phyloP scores from a whole-genome alignment of 2,113 vertebrate genomes.

The Cryptotis parvus region DNA sequence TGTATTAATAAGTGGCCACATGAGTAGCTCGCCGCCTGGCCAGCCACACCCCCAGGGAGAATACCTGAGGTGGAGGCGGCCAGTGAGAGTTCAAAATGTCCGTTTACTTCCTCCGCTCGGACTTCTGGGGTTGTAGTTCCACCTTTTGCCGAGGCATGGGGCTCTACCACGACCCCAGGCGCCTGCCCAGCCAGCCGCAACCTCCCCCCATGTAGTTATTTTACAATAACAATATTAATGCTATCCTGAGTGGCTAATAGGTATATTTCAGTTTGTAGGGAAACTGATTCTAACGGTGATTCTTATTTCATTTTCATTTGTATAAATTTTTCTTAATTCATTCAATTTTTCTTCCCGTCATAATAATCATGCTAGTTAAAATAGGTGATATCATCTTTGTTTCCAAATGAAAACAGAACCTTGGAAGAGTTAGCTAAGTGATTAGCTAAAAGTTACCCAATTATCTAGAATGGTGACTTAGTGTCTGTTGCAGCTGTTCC shows the following conservation, averaged over 20 bases:
- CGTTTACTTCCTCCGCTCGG: too few relatives aligned
- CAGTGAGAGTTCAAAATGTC: too few relatives aligned
- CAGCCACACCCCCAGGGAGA: too few relatives aligned
- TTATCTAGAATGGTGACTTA: neutral
- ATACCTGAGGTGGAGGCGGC: too few relatives aligned
- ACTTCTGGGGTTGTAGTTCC: too few relatives aligned
- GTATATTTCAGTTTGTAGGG: neutral
- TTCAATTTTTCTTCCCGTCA: neutral
- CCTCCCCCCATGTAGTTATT: too few relatives aligned
- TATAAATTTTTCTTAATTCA: neutral
- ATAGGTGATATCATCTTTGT: constrained; percentile 21
- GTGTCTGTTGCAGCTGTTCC: neutral
- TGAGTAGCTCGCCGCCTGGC: too few relatives aligned
- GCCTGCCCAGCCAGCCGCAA: too few relatives aligned
- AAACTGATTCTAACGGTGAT: neutral
- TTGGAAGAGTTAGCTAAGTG: neutral
- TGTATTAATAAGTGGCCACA: too few relatives aligned
- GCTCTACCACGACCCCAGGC: too few relatives aligned
- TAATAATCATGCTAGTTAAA: constrained; percentile 23
- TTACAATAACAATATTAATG: constrained; percentile 34
- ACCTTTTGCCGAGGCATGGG: too few relatives aligned
- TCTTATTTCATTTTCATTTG: constrained; percentile 41
- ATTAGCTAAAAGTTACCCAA: neutral
- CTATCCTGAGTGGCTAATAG: neutral
- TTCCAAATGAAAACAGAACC: constrained; percentile 26